Evolutionary conservation across 1,140 invertebrate genomes (phyloP), one percentile per base, ranked within the genome.

Genomic region (Drosophila lini): DNA sequence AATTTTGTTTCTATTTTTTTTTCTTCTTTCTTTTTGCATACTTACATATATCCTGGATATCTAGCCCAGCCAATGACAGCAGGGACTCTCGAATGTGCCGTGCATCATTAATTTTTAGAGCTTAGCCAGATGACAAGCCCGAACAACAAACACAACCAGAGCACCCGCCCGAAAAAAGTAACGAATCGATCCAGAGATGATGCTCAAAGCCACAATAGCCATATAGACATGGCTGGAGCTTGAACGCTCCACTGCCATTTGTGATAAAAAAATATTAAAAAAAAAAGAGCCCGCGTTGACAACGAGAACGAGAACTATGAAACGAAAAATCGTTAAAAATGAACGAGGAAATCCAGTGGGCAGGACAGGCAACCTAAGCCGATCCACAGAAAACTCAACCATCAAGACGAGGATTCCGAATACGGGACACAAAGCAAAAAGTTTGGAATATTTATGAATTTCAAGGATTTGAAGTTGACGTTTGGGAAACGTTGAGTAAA

Each of bases 31-130:
- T 80, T 83, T 88, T 89, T 89, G 84, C 84, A 89, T 89, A 88
- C 50, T 57, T 48, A 79, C 59, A 59, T 56, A 69, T 59, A 48
- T 58, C 22, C 52, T 58, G 65, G 15, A 48, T 71, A 71, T 73
- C 61, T 58, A 34, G 41, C 34, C 47, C 65, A 67, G 81, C 85
- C 84, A 90, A 90, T 90, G 81, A 89, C 84, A 84, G 84, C 55
- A 60, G 74, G 74, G 63, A 67, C 74, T 81, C 59, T 78, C 81
- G 78, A 88, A 89, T 89, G 81, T 68, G 80, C 80, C 69, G 81
- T 78, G 85, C 84, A 89, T 89, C 84, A 89, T 89, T 89, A 89
- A 89, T 89, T 89, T 90, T 89, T 89, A 89, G 85, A 89, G 84
- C 85, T 89, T 89, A 90, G 78, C 81, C 84, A 89, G 84, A 89